These are phyloP conservation scores for Erpetoichthys calabaricus DNA, from an alignment of 2,797 vertebrate genomes.

Conservation along the genomic window DNA sequence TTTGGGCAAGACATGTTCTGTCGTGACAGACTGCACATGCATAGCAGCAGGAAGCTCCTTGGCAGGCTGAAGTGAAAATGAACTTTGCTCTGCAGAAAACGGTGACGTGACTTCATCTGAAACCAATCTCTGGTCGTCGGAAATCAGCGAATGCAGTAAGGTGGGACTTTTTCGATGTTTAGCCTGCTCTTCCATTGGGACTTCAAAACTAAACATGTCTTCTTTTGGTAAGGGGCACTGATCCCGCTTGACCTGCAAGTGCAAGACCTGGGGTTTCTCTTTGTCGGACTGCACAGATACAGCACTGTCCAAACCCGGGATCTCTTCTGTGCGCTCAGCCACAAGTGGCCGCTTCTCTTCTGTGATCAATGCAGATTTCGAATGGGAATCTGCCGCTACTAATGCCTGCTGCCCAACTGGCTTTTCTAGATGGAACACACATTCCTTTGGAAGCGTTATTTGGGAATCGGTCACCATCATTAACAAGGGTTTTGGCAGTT, in stretches of 20 bases:
- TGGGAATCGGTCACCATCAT: constrained; percentile 44
- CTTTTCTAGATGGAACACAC: constrained; percentile 24
- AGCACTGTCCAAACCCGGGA: constrained; percentile 37
- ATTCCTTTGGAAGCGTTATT: constrained; percentile 45
- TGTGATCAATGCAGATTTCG: constrained; percentile 37
- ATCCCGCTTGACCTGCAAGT: constrained; percentile 53
- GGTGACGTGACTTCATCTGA: constrained; percentile 40
- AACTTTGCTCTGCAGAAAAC: constrained; percentile 33
- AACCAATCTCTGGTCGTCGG: constrained; percentile 43
- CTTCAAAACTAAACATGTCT: constrained; percentile 42
- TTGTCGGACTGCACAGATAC: constrained; percentile 33
- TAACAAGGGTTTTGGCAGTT: constrained; percentile 26
- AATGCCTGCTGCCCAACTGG: constrained; percentile 36
- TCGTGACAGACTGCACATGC: constrained; percentile 48
- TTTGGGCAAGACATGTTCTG: constrained; percentile 44
- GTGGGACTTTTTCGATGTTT: constrained; percentile 40
- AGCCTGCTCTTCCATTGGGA: constrained; percentile 38
- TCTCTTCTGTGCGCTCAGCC: constrained; percentile 36
- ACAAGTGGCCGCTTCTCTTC: constrained; percentile 51
- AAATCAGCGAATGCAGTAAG: constrained; percentile 44
- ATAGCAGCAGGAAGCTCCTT: constrained; percentile 35
- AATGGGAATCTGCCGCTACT: constrained; percentile 35
- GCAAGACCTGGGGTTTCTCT: constrained; percentile 47
- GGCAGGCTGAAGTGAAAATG: constrained; percentile 28
- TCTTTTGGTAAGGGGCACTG: constrained; percentile 51